Evolutionary conservation across 2,113 vertebrate genomes (phyloP).

Genomic region (Cervus canadensis): DNA sequence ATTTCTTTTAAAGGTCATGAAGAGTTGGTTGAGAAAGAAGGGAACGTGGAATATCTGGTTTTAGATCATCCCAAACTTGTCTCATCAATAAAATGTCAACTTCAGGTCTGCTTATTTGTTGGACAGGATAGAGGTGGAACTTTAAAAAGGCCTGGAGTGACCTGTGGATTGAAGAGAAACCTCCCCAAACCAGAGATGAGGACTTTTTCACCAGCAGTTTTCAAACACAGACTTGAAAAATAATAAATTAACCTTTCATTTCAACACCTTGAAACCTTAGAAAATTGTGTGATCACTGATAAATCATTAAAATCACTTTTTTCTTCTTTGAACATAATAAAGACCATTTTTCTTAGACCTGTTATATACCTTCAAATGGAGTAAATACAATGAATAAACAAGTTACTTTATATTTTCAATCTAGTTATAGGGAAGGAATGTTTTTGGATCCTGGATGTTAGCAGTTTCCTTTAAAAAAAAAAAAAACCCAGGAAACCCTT

Average conservation of each 20-base stretch:
- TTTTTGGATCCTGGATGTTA: not conserved
- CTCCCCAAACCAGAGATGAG: not conserved
- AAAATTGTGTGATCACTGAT: not conserved
- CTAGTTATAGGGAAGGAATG: not conserved
- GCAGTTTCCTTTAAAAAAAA: constrained; percentile 22
- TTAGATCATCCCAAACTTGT: not conserved
- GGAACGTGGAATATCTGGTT: not conserved
- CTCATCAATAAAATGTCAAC: not conserved
- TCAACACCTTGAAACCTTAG: not conserved
- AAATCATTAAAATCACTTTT: not conserved
- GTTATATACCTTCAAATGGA: not conserved
- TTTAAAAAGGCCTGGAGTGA: not conserved
- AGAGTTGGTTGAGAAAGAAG: constrained; percentile 18
- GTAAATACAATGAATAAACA: not conserved
- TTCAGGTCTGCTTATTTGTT: not conserved
- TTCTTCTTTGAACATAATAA: constrained; percentile 27
- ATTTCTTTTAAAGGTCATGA: not conserved
- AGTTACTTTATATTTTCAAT: not conserved
- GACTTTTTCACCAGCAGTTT: not conserved
- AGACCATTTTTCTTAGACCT: not conserved
- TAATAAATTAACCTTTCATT: not conserved
- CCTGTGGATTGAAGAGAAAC: not conserved
- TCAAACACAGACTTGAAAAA: not conserved
- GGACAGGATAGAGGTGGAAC: not conserved
- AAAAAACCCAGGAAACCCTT: not conserved